Base-by-base conservation (phyloP, 2,888 invertebrate species). In the Parapristionchus giblindavisi region DNA sequence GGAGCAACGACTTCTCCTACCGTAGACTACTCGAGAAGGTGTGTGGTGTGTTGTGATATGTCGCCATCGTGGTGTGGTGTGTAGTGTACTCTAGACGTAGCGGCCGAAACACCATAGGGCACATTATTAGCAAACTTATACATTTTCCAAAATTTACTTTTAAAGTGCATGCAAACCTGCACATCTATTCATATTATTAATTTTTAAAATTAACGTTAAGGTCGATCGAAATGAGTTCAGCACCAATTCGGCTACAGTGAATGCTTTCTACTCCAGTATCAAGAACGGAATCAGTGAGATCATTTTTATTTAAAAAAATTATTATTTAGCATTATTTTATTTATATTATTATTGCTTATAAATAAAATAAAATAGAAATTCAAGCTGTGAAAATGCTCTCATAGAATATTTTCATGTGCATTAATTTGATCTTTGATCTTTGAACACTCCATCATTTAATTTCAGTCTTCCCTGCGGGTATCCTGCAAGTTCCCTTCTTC, bases 401-500 rank as follows among this genome's bases (percentile, higher is more conserved):
- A 52, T 4, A n/a, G 24, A 52, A 11, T 54, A 2, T 24, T 2
- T n/a, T n/a, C n/a, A n/a, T n/a, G n/a, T n/a, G n/a, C n/a, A n/a
- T n/a, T n/a, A n/a, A n/a, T n/a, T n/a, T n/a, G n/a, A n/a, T n/a
- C n/a, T n/a, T n/a, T n/a, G n/a, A n/a, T n/a, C n/a, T n/a, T n/a
- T n/a, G n/a, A n/a, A n/a, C n/a, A n/a, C n/a, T n/a, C n/a, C n/a
- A n/a, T n/a, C n/a, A n/a, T n/a, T n/a, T 38, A 4, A 27, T 82
- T 86, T 65, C 78, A 88, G 97, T 96, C 0, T 97, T 98, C 88
- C 97, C 98, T 0, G 97, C 96, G 2, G 97, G 96, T 0, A 96
- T 98, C 63, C 91, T 98, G 0, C 97, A 98, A 88, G 92, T 93
- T 74, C 96, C 97, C 0, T 97, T 98, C 89, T 98, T 95, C 88